phyloP scores from a whole-genome alignment of 2,113 vertebrate genomes.

The Prochilodus magdalenae region DNA sequence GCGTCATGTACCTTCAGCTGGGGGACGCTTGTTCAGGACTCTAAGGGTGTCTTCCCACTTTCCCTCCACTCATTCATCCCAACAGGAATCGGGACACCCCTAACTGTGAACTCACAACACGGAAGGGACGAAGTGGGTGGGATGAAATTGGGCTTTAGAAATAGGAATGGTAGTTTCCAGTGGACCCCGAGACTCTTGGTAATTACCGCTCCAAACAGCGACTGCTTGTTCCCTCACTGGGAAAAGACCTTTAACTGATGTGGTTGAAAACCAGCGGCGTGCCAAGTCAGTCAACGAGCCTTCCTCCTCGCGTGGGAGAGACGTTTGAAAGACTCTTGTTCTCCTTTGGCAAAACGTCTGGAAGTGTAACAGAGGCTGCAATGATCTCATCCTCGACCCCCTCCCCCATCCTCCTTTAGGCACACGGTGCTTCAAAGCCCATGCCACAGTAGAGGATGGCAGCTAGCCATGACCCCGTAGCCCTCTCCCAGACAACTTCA shows the following conservation, averaged over 20 bases:
- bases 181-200: slow-evolving; percentile 1
- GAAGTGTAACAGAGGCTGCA: slow-evolving; percentile 22
- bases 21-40: no score
- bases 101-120: no score
- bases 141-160: no score
- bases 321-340: slow-evolving; percentile 62
- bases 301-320: slow-evolving; percentile 58
- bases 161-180: background rate
- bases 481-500: background rate
- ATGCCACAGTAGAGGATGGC: slow-evolving; percentile 30
- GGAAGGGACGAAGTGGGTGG: no score
- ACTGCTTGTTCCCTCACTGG: background rate
- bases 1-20: no score
- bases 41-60: no score
- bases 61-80: no score
- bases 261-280: slow-evolving; percentile 61
- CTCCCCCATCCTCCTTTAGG: slow-evolving; percentile 49
- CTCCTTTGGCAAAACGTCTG: slow-evolving; percentile 56
- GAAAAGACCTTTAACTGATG: slow-evolving; percentile 46
- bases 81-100: no score
- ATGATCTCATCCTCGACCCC: slow-evolving; percentile 63
- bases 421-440: slow-evolving; percentile 32
- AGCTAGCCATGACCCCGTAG: slow-evolving; percentile 51
- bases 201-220: background rate
- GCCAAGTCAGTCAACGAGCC: slow-evolving; percentile 50